Evolutionary conservation across 1,140 invertebrate species (phyloP), one percentile per base, ranked within the genome.

Genomic region (Calycopis cecrops): DNA sequence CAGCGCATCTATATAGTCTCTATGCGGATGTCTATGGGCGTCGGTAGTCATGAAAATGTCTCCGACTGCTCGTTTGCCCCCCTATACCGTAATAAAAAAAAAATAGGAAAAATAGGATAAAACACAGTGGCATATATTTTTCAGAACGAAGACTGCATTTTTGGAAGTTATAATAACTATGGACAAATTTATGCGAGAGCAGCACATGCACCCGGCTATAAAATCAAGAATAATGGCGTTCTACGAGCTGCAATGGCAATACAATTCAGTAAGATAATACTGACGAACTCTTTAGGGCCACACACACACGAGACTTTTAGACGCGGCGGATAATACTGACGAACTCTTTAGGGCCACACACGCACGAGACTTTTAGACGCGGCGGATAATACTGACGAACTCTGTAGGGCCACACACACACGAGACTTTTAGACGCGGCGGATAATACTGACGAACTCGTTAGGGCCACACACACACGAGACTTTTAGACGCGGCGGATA

Each of bases 191-290:
- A 78, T 87, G 69, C 75, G 66, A 40, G 84, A 85, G 54, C 86
- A 87, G 51, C 81, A 85, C 52, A 85, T 88, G 73, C 76, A 82
- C 56, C 60, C 63, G 48, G 65, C 77, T 28, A 82, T 88, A 9
- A 85, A 80, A 61, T 71, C 72, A 4, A 69, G 86, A 55, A 85
- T 88, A 34, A 85, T 84, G 78, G 73, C 80, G 1, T 88, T 83
- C 64, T 88, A 88, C 54, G 78, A 85, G 60, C 60, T 88, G 8
- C 87, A 88, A 52, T 88, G 87, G 87, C 75, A 85, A 51, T 87
- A 88, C 50, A 85, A 88, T 64, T 80, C 74, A 68, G 83, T 85
- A 78, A 68, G 35, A 49, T 35, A 40, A 56, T 14, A 28, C 28
- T 54, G 6, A 21, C 9, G 42, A 34, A 48, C 28, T 9, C 57